Evolutionary conservation across 2,888 invertebrate species (phyloP).

Genomic region (Therioaphis trifolii): DNA sequence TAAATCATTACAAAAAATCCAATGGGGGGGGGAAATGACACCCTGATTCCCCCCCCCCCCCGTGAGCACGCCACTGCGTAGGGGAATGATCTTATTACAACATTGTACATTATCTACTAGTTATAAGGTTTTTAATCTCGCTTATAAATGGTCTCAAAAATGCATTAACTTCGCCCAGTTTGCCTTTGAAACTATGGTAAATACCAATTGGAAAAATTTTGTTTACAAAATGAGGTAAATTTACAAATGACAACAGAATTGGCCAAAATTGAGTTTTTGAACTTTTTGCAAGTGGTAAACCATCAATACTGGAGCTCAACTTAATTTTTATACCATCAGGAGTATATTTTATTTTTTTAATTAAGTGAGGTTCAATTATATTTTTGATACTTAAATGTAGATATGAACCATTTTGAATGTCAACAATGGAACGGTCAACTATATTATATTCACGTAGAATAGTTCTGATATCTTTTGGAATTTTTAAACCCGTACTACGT

Average conservation of each 20-base stretch:
- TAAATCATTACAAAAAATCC: no score
- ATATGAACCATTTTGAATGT: slow-evolving; percentile 5
- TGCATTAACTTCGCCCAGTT: background rate
- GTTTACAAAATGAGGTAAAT: background rate
- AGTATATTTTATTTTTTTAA: background rate
- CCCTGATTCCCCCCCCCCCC: no score
- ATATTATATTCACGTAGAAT: background rate
- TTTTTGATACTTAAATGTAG: slow-evolving; percentile 19
- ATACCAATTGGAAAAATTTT: background rate
- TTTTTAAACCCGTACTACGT: background rate
- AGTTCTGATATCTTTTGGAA: slow-evolving; percentile 9
- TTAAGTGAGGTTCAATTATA: background rate
- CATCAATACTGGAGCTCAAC: slow-evolving; percentile 6
- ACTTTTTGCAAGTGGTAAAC: background rate
- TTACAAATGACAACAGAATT: background rate
- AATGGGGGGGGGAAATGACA: no score
- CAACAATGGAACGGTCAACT: background rate
- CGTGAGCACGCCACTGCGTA: no score
- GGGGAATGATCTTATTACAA: no score
- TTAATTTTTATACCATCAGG: background rate
- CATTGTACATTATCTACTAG: no score
- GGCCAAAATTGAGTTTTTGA: background rate
- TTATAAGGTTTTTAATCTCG: background rate
- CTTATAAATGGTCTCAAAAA: slow-evolving; percentile 13
- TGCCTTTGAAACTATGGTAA: background rate